Evolutionary conservation across 2,888 invertebrate genomes (phyloP), one percentile per base, ranked within the genome.

Genomic region (Calameuta pallipes): DNA sequence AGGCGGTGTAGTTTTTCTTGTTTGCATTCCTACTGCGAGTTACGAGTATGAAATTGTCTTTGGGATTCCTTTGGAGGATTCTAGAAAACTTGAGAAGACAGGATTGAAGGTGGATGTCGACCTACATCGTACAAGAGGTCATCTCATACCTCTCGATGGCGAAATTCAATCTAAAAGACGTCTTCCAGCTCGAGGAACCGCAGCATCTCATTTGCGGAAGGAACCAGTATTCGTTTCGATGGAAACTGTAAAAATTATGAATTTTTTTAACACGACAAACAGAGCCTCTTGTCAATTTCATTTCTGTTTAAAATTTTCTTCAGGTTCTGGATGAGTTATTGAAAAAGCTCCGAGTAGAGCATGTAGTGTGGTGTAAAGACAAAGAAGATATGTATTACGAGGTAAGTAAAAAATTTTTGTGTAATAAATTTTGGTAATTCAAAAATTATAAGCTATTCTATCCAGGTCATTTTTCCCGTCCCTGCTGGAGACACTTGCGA

Each of bases 401-500:
- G 91, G 95, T 95, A 77, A 82, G 36, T 73, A 15, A 41, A 73
- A 71, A n/a, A n/a, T n/a, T n/a, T 75, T 41, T 33, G n/a, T 30
- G 6, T 1, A 56, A 56, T 56, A 11, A 71, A 13, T 34, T 31
- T 71, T 23, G 13, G 1, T 15, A 9, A 31, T 71, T 23, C 0
- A 31, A 31, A 15, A 33, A 71, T 71, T 37, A 15, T n/a, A 23
- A 23, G 23, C 36, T 11, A 11, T 33, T 74, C 15, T n/a, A 81
- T 83, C 76, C 81, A 91, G 91, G 91, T 92, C 3, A 93, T 95
- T 78, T 96, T 95, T 88, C 95, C 95, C 12, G 91, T 95, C 83
- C 93, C 94, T 80, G 94, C 95, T 41, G 95, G 95, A 69, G 95
- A 95, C 83, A 93, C 94, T 77, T 95, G 95, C 86, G 95, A 96